A percentile compares a stretch with the other conserved stretches of the same genome.
Conservation (phyloP, 2,797 vertebrate genomes). For the Eulemur coronatus region DNA sequence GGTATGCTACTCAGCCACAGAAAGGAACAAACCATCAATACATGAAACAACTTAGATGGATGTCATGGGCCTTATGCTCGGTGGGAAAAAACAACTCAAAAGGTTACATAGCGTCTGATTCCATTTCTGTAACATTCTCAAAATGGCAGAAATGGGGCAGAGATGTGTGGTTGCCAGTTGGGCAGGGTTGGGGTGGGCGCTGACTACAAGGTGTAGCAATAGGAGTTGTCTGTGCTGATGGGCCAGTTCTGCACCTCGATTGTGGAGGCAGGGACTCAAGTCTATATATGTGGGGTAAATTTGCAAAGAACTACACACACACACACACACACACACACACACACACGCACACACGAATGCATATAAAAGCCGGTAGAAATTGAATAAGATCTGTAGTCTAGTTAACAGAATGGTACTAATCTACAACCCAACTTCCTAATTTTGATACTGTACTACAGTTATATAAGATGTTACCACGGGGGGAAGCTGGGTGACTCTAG, state of each 20-base stretch:
- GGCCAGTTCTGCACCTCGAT: background rate
- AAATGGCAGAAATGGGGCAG: background rate
- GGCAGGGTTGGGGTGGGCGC: background rate
- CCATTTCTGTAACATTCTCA: background rate
- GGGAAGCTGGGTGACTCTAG: background rate
- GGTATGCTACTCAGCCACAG: background rate
- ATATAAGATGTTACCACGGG: background rate
- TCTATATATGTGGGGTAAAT: background rate
- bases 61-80: background rate
- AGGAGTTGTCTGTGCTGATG: background rate
- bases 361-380: background rate
- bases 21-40: background rate
- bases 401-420: background rate
- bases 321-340: background rate
- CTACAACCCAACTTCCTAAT: too few relatives aligned
- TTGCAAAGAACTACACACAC: background rate
- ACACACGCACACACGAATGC: rapidly evolving
- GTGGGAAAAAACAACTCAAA: background rate
- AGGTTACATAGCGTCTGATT: background rate
- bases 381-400: background rate
- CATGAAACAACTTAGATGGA: background rate
- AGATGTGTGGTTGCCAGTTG: background rate
- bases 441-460: background rate
- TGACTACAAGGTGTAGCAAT: too few relatives aligned
- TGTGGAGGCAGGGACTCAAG: background rate